Evolutionary conservation across 2,113 vertebrate species (phyloP).

Genomic region (Toxotes chatareus): DNA sequence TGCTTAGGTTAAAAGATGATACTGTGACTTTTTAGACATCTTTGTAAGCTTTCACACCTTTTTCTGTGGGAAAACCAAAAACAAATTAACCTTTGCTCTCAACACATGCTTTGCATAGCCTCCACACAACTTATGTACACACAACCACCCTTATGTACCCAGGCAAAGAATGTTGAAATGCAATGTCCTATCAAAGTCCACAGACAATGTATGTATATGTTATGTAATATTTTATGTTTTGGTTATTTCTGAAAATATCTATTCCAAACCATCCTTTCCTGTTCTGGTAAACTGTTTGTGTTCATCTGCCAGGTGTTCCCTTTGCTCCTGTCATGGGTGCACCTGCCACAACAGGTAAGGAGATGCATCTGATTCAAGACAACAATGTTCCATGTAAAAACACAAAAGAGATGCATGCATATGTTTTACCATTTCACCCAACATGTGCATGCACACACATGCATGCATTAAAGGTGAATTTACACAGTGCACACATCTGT

Average conservation of each 20-base stretch:
- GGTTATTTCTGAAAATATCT: neutral
- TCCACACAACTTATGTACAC: neutral
- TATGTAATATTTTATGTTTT: neutral
- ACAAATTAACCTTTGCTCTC: neutral
- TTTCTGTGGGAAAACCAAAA: neutral
- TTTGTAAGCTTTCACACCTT: neutral
- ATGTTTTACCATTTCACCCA: neutral
- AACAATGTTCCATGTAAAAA: neutral
- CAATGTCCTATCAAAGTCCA: neutral
- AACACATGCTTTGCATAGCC: neutral
- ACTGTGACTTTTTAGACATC: neutral
- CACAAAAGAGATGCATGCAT: neutral
- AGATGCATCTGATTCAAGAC: neutral
- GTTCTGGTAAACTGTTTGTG: conserved; percentile 6
- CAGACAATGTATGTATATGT: neutral
- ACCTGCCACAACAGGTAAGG: conserved; percentile 58
- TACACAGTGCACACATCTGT: neutral
- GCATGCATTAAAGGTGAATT: neutral
- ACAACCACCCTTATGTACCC: neutral
- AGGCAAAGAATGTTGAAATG: neutral
- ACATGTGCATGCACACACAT: neutral
- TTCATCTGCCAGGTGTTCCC: conserved; percentile 26
- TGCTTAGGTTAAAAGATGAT: neutral
- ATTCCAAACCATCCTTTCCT: neutral
- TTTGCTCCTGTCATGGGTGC: neutral